Conservation (phyloP, 2,888 invertebrate species). For the Drosophila putrida region DNA sequence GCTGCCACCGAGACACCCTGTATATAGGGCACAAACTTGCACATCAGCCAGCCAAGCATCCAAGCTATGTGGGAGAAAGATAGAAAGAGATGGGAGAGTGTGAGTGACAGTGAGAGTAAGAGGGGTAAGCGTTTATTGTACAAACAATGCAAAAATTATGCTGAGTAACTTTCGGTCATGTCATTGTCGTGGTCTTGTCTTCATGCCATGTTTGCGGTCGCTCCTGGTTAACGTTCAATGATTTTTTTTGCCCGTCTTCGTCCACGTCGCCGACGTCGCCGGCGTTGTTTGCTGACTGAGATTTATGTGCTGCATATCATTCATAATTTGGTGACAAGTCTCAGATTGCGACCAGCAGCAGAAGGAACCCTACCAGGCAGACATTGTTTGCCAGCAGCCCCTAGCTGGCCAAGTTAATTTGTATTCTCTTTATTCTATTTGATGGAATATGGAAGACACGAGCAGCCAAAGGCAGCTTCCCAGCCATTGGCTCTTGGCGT, state of each 20-base stretch:
- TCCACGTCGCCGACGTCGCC: slow-evolving; percentile 26
- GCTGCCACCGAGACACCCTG: slow-evolving; percentile 98
- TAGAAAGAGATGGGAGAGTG: slow-evolving; percentile 65
- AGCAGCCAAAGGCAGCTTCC: slow-evolving; percentile 13
- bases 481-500: slow-evolving; percentile 39
- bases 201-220: slow-evolving; percentile 36
- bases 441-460: slow-evolving; percentile 51
- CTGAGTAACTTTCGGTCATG: slow-evolving; percentile 71
- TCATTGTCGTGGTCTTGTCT: slow-evolving; percentile 30
- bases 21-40: slow-evolving; percentile 97
- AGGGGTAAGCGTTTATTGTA: slow-evolving; percentile 26
- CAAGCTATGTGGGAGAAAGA: slow-evolving; percentile 89
- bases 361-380: slow-evolving; percentile 17
- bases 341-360: slow-evolving; percentile 64
- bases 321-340: slow-evolving; percentile 80
- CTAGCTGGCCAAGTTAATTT: slow-evolving; percentile 72
- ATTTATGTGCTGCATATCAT: slow-evolving; percentile 79
- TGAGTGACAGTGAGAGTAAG: neutral
- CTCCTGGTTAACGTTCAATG: slow-evolving; percentile 51
- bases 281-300: slow-evolving; percentile 74
- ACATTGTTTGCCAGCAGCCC: slow-evolving; percentile 42
- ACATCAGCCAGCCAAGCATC: slow-evolving; percentile 98
- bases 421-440: slow-evolving; percentile 73
- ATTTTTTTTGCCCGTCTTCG: slow-evolving; percentile 11
- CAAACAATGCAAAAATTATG: slow-evolving; percentile 69